phyloP scores from a whole-genome alignment of 2,113 vertebrate genomes.

The Numenius arquata region DNA sequence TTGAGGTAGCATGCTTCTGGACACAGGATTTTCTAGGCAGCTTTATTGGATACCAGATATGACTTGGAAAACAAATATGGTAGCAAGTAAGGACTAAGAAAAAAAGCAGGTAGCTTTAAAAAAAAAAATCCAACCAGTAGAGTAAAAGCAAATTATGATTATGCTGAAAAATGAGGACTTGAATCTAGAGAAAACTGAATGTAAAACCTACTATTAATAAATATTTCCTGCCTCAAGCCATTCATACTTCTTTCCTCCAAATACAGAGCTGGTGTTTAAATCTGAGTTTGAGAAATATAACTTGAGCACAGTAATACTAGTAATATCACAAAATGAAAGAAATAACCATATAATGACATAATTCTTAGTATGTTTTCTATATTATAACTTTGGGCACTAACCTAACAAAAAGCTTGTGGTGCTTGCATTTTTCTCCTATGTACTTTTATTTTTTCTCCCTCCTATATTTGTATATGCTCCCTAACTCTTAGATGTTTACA shows the following conservation, averaged over 20 bases:
- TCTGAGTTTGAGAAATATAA: neutral
- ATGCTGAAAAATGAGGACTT: neutral
- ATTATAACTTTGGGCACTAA: neutral
- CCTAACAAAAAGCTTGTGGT: neutral
- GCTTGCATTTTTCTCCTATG: neutral
- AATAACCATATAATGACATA: neutral
- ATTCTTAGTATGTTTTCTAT: neutral
- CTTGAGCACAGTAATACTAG: neutral
- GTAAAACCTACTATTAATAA: neutral
- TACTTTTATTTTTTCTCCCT: neutral
- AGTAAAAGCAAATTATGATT: neutral
- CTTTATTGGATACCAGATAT: neutral
- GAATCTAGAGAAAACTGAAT: neutral
- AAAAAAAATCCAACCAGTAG: neutral
- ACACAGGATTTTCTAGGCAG: neutral
- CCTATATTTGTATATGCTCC: neutral
- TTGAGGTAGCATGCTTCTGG: neutral
- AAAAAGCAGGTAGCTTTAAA: neutral
- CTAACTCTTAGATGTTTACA: neutral
- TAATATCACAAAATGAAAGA: neutral
- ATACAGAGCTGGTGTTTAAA: neutral
- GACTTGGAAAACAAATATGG: neutral
- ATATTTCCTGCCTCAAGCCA: neutral
- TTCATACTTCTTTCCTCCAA: neutral
- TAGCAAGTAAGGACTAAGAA: neutral